Base-by-base conservation (phyloP, 2,888 invertebrate species). In the Coenonympha arcania region DNA sequence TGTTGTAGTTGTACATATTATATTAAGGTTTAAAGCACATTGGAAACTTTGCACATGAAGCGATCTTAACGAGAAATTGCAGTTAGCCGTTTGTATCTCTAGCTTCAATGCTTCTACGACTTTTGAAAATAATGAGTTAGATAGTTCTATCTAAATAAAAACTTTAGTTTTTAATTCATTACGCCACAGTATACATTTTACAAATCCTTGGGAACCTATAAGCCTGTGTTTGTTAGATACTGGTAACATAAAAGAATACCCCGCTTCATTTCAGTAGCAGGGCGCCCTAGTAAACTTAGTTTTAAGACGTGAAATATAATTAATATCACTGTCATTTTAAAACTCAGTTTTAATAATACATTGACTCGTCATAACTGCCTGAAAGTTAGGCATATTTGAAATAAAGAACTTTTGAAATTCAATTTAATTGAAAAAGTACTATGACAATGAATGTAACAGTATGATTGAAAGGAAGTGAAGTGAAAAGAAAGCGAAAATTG, bases 51-150 rank as follows among this genome's bases (percentile, higher is more conserved):
- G 20, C 36, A 46, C 45, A 46, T 49, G 42, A 49, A 20, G 36
- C 50, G 37, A 46, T 53, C 49, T 42, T 49, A 46, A 53, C 42
- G 49, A 42, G 19, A 53, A 46, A 49, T 53, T 46, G 43, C 49
- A 43, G 37, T 39, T 44, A 31, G 37, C 11, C 37, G 37, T 43
- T 24, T 30, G n/a, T 18, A n/a, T 48, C n/a, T 19, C 5, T 1
- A 15, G 24, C 37, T 13, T 31, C 22, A 8, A 16, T 43, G 13
- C 37, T 39, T 19, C 36, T 43, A 49, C 37, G 18, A 43, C 2
- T 44, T 6, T 19, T 6, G 2, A 19, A 31, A 19, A n/a, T 20
- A 40, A 22, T 13, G n/a, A 34, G 18, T 6, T 19, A 4, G n/a
- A n/a, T n/a, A n/a, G n/a, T n/a, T n/a, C n/a, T n/a, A n/a, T n/a